A percentile compares a stretch with the other conserved stretches of the same genome.
Conservation (phyloP, 2,797 vertebrate genomes). For the Threskiornis aethiopicus region DNA sequence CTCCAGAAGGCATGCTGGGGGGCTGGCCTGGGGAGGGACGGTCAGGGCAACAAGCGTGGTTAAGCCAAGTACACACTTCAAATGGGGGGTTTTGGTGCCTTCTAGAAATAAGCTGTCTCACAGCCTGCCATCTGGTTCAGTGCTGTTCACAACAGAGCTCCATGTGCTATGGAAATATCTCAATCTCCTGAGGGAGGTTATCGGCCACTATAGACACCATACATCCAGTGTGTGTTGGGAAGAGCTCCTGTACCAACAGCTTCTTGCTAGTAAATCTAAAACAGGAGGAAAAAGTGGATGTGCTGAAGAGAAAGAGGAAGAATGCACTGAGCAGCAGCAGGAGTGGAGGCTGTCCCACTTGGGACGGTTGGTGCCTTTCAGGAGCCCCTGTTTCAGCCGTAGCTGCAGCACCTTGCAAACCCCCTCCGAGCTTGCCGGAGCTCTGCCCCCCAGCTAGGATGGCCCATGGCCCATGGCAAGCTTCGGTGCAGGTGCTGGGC, state of each 20-base stretch:
- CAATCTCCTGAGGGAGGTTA: background rate
- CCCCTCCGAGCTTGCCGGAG: background rate
- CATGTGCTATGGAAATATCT: background rate
- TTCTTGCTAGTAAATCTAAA: background rate
- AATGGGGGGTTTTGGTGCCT: background rate
- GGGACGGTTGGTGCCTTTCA: background rate
- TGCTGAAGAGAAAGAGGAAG: background rate
- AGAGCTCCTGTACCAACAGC: background rate
- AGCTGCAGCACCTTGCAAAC: background rate
- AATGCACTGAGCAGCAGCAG: background rate
- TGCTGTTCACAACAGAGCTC: background rate
- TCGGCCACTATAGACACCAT: accelerated
- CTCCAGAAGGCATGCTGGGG: background rate
- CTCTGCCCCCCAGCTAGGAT: background rate
- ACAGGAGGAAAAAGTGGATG: background rate
- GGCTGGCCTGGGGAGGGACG: background rate
- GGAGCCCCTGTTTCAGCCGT: background rate
- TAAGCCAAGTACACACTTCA: background rate
- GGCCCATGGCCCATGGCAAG: background rate
- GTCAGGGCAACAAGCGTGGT: background rate
- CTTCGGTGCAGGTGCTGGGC: background rate
- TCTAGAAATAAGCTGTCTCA: background rate
- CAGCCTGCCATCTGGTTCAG: background rate
- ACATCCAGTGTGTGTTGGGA: background rate
- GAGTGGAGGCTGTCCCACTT: background rate